Conservation (phyloP, 2,113 vertebrate species). For the Megalops atlanticus region DNA sequence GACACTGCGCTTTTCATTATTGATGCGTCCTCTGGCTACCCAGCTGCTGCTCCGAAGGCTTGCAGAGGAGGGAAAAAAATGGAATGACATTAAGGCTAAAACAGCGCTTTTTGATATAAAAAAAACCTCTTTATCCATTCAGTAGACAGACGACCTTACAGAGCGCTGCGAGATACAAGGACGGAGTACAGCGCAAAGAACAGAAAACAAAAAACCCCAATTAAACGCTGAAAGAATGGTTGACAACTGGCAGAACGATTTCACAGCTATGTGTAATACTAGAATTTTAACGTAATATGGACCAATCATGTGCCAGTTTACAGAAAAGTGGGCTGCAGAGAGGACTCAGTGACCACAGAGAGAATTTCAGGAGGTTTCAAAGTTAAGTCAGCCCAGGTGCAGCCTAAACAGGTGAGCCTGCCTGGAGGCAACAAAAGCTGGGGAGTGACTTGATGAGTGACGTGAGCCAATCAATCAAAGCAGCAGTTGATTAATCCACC, state of each 20-base stretch:
- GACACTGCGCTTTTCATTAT: background rate
- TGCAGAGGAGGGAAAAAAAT: background rate
- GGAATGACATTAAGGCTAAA: background rate
- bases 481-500: background rate
- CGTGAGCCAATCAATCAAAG: background rate
- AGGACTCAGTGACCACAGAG: background rate
- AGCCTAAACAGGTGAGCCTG: background rate
- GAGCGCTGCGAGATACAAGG: too few relatives aligned
- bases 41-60: background rate
- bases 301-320: background rate
- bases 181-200: background rate
- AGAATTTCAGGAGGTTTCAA: background rate
- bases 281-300: background rate
- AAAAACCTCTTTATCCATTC: background rate
- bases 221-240: background rate
- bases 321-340: too few relatives aligned
- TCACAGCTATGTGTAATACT: background rate
- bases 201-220: background rate
- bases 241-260: background rate
- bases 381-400: background rate
- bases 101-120: background rate
- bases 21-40: background rate
- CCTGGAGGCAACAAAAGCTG: too few relatives aligned
- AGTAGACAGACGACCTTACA: background rate
- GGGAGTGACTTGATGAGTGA: background rate